Conservation (phyloP, 2,113 vertebrate species). For the Hemibates koningsi region DNA sequence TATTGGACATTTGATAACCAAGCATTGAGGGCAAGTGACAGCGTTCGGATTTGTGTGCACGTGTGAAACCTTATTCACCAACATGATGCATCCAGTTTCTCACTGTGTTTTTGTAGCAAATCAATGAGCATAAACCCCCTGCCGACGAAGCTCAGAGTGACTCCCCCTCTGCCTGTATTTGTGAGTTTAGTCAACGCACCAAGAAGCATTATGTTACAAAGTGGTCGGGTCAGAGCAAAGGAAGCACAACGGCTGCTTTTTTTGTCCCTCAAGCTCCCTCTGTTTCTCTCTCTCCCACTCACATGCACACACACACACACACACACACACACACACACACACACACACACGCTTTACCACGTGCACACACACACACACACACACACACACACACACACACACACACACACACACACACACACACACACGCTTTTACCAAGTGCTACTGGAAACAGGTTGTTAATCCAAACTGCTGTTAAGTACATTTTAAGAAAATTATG, state of each 20-base stretch:
- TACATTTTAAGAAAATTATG: constrained; percentile 32
- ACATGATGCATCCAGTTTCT: not conserved
- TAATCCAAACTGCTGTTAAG: constrained; percentile 35
- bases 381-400: not conserved
- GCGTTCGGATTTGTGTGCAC: not conserved
- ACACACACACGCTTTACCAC: no score
- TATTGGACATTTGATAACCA: not conserved
- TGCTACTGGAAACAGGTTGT: constrained; percentile 49
- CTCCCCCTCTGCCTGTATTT: not conserved
- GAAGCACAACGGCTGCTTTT: constrained; percentile 24
- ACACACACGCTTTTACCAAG: constrained; percentile 18
- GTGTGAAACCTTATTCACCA: not conserved
- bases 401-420: not conserved
- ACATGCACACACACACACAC: not conserved
- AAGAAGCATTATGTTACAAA: constrained; percentile 19
- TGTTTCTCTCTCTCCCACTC: not conserved
- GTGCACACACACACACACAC: not conserved
- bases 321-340: not conserved
- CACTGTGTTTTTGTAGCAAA: not conserved
- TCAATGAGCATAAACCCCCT: not conserved
- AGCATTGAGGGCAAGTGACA: not conserved
- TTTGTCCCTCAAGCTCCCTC: not conserved
- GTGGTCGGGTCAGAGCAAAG: constrained; percentile 21
- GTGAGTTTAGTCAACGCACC: constrained; percentile 15
- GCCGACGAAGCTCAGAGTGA: not conserved